Conservation (phyloP, 2,797 vertebrate species). For the Sebastes matsubarae region DNA sequence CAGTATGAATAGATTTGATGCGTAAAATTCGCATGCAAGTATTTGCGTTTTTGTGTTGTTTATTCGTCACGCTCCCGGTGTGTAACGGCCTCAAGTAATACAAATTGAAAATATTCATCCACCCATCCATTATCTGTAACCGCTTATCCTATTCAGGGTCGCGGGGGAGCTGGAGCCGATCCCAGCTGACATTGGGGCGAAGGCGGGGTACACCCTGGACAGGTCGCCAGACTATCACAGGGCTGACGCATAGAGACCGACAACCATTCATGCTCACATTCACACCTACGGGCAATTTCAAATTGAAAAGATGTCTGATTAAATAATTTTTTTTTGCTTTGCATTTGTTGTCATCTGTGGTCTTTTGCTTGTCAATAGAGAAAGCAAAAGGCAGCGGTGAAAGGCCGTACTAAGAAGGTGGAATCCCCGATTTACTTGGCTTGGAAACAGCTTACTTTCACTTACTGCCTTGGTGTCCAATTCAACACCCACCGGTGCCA, state of each 20-base stretch:
- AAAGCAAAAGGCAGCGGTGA: not conserved
- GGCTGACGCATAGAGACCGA: no score
- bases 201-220: no score
- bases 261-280: no score
- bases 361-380: not conserved
- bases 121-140: no score
- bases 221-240: no score
- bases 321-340: not conserved
- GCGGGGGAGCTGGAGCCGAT: no score
- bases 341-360: not conserved
- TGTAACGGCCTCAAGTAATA: not conserved
- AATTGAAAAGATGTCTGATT: not conserved
- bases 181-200: no score
- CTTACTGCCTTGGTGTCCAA: not conserved
- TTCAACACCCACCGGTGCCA: not conserved
- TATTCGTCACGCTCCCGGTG: no score
- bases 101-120: not conserved
- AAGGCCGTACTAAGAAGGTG: not conserved
- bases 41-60: no score
- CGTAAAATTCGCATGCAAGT: no score
- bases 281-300: not conserved
- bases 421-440: not conserved
- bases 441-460: not conserved
- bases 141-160: no score
- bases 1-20: no score